Evolutionary conservation across 2,113 vertebrate genomes (phyloP).

Genomic region (Trogon surrucura): DNA sequence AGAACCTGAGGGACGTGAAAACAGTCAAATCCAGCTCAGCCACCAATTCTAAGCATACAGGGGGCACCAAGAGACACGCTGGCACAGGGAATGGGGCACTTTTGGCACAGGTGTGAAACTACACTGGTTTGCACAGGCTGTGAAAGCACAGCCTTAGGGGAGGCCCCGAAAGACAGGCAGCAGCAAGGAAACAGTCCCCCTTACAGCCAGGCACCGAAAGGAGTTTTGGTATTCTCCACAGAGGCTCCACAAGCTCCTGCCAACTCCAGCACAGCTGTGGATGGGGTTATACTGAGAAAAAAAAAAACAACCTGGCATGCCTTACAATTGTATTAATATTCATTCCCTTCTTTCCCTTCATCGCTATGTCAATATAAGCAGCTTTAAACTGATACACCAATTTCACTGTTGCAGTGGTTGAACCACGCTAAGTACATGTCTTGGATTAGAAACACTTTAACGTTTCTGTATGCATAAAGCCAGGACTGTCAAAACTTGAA

Average conservation of each 20-base stretch:
- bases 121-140: not conserved
- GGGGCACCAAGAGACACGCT: not conserved
- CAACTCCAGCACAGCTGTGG: not conserved
- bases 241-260: not conserved
- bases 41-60: not conserved
- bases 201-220: rapidly evolving
- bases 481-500: not conserved
- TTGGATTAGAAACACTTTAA: not conserved
- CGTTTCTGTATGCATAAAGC: not conserved
- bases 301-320: not conserved
- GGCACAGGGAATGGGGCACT: rapidly evolving
- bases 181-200: not conserved
- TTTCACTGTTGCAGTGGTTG: not conserved
- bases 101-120: rapidly evolving
- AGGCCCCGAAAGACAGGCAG: not conserved
- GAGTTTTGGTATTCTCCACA: not conserved
- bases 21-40: not conserved
- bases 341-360: not conserved
- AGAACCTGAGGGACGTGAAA: not conserved
- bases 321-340: not conserved
- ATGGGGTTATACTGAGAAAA: not conserved
- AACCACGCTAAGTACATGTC: not conserved
- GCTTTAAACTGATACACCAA: not conserved
- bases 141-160: not conserved
- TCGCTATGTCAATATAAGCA: not conserved